These are phyloP conservation scores for Euplagia quadripunctaria DNA, from an alignment of 2,888 invertebrate genomes.

Conservation along the genomic window DNA sequence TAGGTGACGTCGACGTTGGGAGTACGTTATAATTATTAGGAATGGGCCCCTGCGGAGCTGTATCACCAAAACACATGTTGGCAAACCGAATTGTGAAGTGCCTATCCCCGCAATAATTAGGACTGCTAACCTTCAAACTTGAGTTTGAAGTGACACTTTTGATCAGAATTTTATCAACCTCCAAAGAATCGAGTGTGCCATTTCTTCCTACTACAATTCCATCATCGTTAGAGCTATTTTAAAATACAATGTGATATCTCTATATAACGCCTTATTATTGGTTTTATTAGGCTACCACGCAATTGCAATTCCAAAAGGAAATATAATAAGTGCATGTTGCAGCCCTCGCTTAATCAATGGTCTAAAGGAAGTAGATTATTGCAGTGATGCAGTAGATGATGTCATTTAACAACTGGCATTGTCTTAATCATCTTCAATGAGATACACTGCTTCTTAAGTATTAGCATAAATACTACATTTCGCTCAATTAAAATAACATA, in stretches of 20 bases:
- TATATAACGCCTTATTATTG: neutral
- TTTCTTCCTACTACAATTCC: neutral
- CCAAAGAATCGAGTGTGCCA: neutral
- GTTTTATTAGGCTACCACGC: neutral
- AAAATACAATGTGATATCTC: neutral
- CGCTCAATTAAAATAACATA: neutral
- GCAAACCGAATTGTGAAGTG: neutral
- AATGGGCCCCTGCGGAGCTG: too few relatives aligned
- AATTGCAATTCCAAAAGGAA: neutral
- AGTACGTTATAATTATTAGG: too few relatives aligned
- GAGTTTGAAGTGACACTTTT: neutral
- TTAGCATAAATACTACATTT: neutral
- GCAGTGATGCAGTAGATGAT: slow-evolving; percentile 38
- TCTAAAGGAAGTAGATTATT: slow-evolving; percentile 39
- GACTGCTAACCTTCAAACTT: neutral
- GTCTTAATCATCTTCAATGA: slow-evolving; percentile 3
- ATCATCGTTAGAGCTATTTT: too few relatives aligned
- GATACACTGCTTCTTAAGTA: neutral
- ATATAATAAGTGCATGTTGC: slow-evolving; percentile 12
- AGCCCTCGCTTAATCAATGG: slow-evolving; percentile 17
- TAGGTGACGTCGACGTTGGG: neutral
- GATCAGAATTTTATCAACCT: neutral
- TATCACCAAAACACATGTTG: neutral
- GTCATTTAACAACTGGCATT: slow-evolving; percentile 22
- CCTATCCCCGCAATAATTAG: neutral